Base-by-base conservation (phyloP, 2,888 invertebrate species). In the Spodoptera exigua region DNA sequence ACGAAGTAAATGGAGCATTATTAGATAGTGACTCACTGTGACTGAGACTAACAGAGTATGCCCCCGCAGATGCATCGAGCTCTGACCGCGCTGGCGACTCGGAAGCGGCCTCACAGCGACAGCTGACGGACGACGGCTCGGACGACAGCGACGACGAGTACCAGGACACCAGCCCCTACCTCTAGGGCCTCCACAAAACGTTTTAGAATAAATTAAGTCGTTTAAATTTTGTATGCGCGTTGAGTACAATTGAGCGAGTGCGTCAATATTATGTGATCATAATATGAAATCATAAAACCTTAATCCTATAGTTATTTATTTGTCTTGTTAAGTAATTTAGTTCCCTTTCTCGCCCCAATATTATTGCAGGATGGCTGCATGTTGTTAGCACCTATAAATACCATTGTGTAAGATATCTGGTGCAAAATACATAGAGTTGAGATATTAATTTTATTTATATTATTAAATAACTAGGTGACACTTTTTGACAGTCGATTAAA, bases 81-180 rank as follows among this genome's bases (percentile, higher is more conserved):
- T 88, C 92, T 89, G 85, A 90, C 53, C 81, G 88, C 66, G 48
- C 76, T 85, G 89, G 89, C 81, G 76, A 87, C 65, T 51, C 86
- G 88, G 88, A 91, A 89, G 82, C 85, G 91, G 65, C 89, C 76
- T 63, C 88, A 80, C 91, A 89, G 79, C 93, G 94, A 73, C 92
- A 92, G 89, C 85, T 93, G 87, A 94, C 93, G 16, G 92, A 94
- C 88, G 94, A 94, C 84, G 92, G 90, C 78, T 91, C 92, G 12
- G 93, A 88, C 45, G 84, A 89, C 79, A 88, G 87, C 81, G 93
- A 93, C 70, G 93, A 93, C 63, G 94, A 94, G 55, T 92, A 89
- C 82, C 89, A 93, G 61, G 94, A 94, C 86, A 91, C 94, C 81
- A 91, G 86, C 85, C 89, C 92, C 61, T 93, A 92, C 78, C 92